Base-by-base conservation (phyloP, 2,888 invertebrate species). In the Drosophila diplacantha region DNA sequence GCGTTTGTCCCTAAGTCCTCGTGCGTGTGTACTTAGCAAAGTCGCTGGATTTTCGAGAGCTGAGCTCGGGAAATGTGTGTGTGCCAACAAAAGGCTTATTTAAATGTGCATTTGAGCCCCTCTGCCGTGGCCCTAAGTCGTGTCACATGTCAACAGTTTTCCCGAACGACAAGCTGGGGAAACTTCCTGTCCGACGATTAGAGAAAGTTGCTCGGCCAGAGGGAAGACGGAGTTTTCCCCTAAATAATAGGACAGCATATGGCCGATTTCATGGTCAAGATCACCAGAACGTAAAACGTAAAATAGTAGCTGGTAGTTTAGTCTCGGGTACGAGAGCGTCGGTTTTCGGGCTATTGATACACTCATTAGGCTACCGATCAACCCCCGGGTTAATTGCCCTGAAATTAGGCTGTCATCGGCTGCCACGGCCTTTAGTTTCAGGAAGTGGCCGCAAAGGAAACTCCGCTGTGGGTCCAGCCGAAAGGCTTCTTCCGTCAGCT, bases 321-420 rank as follows among this genome's bases (percentile, higher is more conserved):
- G 38, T 38, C 20, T 38, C 14, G 20, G 38, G 38, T 38, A 38
- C 18, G 12, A 26, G 29, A 16, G 29, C 14, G 12, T 53, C 54
- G 55, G 54, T 54, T 29, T 35, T 53, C 35, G 16, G 54, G 24
- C 29, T 20, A 70, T 78, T 75, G 79, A 78, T 78, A 81, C 73
- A 78, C 81, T 81, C 77, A 78, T 78, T 78, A 78, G 79, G 71
- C 63, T 79, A 81, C 71, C 81, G 47, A 63, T 59, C 46, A 69
- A 47, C 69, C 62, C 62, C 37, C 52, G 46, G 31, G 52, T 34
- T 62, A 66, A 69, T 69, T 61, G 51, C 47, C 66, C 81, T 60
- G 73, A 78, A 83, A 78, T 78, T 83, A 83, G 78, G 83, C 78
- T 78, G 77, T 78, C 77, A 83, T 81, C 77, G 83, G 29, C 12